These are phyloP conservation scores for Escarpia spicata DNA, from an alignment of 2,888 invertebrate genomes.

Conservation along the genomic window DNA sequence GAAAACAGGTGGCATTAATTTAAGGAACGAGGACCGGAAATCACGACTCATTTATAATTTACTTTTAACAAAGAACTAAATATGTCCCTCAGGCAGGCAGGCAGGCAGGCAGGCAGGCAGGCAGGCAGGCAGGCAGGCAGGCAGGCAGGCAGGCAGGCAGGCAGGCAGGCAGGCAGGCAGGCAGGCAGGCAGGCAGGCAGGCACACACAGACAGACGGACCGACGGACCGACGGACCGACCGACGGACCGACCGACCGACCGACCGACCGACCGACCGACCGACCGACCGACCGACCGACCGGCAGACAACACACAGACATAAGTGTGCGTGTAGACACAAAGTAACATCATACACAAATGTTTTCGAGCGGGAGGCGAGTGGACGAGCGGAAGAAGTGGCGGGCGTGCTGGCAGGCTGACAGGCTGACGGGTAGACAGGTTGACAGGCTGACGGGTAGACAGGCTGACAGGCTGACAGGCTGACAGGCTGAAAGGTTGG, in stretches of 20 bases:
- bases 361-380: too few species aligned
- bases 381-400: too few species aligned
- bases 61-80: neutral
- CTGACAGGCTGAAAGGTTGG: neutral
- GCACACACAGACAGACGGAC: neutral
- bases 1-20: neutral
- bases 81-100: neutral
- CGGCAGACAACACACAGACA: neutral
- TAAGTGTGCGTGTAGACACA: too few species aligned
- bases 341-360: too few species aligned
- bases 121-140: neutral
- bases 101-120: neutral
- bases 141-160: slow-evolving; percentile 16
- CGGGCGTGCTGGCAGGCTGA: neutral
- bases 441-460: neutral
- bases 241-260: too few species aligned
- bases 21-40: neutral
- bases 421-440: neutral
- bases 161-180: slow-evolving; percentile 16
- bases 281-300: too few species aligned
- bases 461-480: neutral
- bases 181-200: neutral
- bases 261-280: too few species aligned
- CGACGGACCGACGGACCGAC: neutral
- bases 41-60: neutral